Percentiles rank a stretch among this genome's conserved stretches.
phyloP scores from a whole-genome alignment of 2,797 vertebrate genomes.

The Intellagama lesueurii region DNA sequence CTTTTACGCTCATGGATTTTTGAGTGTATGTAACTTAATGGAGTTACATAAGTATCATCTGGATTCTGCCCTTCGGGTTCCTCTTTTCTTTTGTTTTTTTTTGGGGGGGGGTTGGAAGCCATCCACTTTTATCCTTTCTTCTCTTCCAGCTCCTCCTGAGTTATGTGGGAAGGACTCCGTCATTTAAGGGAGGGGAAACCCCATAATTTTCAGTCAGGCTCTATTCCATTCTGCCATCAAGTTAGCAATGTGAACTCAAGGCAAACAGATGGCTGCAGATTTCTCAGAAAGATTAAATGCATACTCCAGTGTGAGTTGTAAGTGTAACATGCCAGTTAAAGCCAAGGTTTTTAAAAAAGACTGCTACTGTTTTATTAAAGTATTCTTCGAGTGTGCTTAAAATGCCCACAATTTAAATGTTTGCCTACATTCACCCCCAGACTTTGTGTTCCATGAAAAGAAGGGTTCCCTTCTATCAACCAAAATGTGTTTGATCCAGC shows the following conservation, averaged over 20 bases:
- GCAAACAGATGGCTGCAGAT: conserved; percentile 56
- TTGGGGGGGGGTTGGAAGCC: neutral
- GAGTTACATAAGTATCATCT: conserved; percentile 13
- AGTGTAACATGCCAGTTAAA: conserved; percentile 48
- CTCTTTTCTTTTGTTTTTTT: neutral
- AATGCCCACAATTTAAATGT: conserved; percentile 18
- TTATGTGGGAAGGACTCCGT: conserved; percentile 4
- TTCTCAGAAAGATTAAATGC: conserved; percentile 54
- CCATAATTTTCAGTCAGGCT: conserved; percentile 33
- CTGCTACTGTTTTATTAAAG: too few relatives aligned
- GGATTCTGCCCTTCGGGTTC: neutral
- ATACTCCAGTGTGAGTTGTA: conserved; percentile 22
- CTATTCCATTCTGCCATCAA: conserved; percentile 38
- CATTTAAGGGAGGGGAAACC: neutral
- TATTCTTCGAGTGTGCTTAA: neutral
- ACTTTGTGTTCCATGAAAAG: neutral
- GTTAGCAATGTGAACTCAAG: conserved; percentile 23
- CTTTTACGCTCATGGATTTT: too few relatives aligned
- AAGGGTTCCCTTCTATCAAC: neutral
- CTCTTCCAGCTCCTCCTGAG: neutral
- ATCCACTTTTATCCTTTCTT: neutral
- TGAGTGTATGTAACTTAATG: neutral
- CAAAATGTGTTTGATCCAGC: neutral
- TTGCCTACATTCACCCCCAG: neutral
- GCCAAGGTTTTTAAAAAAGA: neutral